Base-by-base conservation (phyloP, 2,113 vertebrate species). In the Pseudorasbora parva region DNA sequence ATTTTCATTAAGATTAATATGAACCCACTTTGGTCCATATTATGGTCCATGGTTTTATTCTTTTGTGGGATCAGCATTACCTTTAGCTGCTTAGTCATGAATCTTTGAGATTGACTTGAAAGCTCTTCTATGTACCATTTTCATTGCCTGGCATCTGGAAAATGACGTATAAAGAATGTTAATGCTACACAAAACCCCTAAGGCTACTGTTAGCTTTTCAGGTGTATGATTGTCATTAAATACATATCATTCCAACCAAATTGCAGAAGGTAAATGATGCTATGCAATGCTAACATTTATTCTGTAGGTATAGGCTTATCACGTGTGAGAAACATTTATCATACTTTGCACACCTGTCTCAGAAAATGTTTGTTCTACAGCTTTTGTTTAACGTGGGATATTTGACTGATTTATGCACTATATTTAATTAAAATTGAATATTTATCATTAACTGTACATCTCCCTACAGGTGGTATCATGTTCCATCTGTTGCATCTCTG, bases 331-430 rank as follows among this genome's bases (percentile, higher is more conserved):
- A 37, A 37, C 8, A 68, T 33, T 33, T 66, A 66, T 15, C 62
- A 19, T 66, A 19, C 17, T 37, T 21, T 68, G 2, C 17, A 68
- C 64, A 68, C 30, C 17, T 68, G 30, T 37, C 30, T 68, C 19
- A 68, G 30, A 30, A 68, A 68, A 68, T 68, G 64, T 68, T 68
- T 68, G 17, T 3, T 37, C 64, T 37, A 37, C 64, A 68, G 64
- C 30, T 21, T 37, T 68, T 37, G 37, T 66, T 3, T 66, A 37
- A 66, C 33, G 62, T 66, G 21, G 30, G 30, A 37, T 4, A 37
- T 68, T 68, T 68, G 64, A 37, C 30, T 37, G 62, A 9, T 37
- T 21, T 17, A 68, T 66, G 62, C 19, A 8, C 4, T 68, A 47
- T 14, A 12, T 68, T 68, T 37, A 8, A 15, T 68, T 66, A 21